phyloP scores from a whole-genome alignment of 2,888 invertebrate species.

The Lepeophtheirus nordmannii region DNA sequence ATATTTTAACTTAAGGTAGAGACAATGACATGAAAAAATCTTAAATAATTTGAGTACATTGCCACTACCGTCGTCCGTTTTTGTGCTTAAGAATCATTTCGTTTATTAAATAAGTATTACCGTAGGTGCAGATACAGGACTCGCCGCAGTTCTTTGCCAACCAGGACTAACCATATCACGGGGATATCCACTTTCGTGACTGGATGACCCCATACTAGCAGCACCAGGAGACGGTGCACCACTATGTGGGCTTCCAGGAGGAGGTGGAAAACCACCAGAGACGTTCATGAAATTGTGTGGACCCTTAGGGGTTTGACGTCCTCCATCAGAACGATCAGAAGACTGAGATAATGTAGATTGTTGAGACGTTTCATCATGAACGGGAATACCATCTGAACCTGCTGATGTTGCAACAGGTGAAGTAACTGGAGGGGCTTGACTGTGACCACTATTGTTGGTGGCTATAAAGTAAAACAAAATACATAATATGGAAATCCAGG shows the following conservation, averaged over 20 bases:
- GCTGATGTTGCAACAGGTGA: slow-evolving; percentile 3
- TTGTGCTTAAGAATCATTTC: not conserved
- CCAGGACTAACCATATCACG: slow-evolving; percentile 14
- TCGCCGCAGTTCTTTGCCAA: slow-evolving; percentile 15
- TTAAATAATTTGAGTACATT: not conserved
- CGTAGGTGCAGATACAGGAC: slow-evolving; percentile 15
- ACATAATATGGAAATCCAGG: not conserved
- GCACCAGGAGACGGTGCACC: slow-evolving; percentile 14
- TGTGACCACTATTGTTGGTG: not conserved
- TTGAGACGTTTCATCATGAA: slow-evolving; percentile 19
- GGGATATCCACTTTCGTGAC: slow-evolving; percentile 9
- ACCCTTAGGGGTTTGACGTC: slow-evolving; percentile 24
- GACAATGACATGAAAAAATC: too few relatives aligned
- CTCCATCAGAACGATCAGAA: slow-evolving; percentile 19
- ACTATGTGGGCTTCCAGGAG: slow-evolving; percentile 11
- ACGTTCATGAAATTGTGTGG: slow-evolving; percentile 14
- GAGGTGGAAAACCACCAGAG: slow-evolving; percentile 4
- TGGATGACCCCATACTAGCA: not conserved
- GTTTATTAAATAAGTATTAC: not conserved
- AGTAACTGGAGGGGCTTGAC: not conserved
- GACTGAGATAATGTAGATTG: slow-evolving; percentile 24
- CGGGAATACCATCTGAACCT: slow-evolving; percentile 5
- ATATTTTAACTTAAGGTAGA: too few relatives aligned
- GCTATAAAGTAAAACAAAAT: not conserved
- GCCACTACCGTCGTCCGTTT: not conserved